Evolutionary conservation across 1,140 invertebrate genomes (phyloP), one percentile per base, ranked within the genome.

Genomic region (Drosophila mojavensis): DNA sequence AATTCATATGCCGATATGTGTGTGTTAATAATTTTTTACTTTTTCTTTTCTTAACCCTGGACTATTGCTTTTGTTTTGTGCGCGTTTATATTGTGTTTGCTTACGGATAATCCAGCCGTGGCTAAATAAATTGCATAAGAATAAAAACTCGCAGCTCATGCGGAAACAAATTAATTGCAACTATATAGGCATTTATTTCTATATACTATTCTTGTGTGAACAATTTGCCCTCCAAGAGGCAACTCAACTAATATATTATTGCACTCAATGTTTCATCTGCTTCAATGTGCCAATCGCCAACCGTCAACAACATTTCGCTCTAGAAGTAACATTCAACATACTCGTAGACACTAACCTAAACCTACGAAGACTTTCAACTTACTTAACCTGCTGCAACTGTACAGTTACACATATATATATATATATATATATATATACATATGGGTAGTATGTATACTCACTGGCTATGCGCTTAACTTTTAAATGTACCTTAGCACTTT

Each of bases 1-100:
- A 36, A 54, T 47, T 78, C 61, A 65, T 81, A 17, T 81, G 75
- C 81, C 75, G 75, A 85, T 81, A 84, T 84, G 54, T 28, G 26
- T 48, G 11, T 66, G 33, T 59, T 17, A 6, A 13, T 64, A 58
- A 11, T 41, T 50, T 43, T 39, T 50, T 26, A 43, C 17, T 7
- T 58, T 20, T 39, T 36, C 39, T 17, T 15, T 58, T 13, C 15
- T 51, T 28, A 13, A 28, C 50, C 24, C 26, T 24, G 50, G 30
- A 28, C 26, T 51, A 33, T 68, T 33, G 45, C 47, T 51, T 1
- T 4, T n/a, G 43, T n/a, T 4, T 60, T 45, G 33, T 58, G 41
- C 20, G 53, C 74, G 78, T 66, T 60, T 75, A 63, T 75, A 45
- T 54, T 13, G 20, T 43, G 7, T 2, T 45, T 45, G 36, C 36